Percentiles rank a stretch among this genome's conserved stretches.
Conservation (phyloP, 2,113 vertebrate genomes). For the Echinops telfairi region DNA sequence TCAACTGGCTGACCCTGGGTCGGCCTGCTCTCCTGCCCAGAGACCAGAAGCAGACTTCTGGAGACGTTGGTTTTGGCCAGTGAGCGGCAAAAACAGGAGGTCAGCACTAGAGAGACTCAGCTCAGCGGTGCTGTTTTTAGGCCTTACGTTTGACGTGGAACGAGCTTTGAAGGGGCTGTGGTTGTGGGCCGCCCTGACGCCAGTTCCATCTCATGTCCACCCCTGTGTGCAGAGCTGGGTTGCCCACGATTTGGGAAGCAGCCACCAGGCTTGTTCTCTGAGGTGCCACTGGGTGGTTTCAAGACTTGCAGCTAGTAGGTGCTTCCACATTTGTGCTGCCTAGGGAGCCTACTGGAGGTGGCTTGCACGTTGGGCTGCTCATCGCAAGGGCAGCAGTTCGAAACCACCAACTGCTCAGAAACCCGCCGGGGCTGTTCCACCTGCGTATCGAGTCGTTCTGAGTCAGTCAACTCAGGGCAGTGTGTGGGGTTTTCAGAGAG, state of each 20-base stretch:
- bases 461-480: too few relatives aligned
- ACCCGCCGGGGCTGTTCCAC: too few relatives aligned
- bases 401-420: too few relatives aligned
- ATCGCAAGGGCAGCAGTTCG: too few relatives aligned
- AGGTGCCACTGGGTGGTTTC: not conserved
- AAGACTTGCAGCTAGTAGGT: not conserved
- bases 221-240: not conserved
- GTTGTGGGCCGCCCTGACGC: not conserved
- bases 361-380: too few relatives aligned
- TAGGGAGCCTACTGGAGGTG: not conserved
- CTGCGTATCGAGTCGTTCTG: too few relatives aligned
- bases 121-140: not conserved
- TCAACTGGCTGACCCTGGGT: not conserved
- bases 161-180: not conserved
- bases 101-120: not conserved
- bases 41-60: conserved; percentile 8
- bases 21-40: not conserved
- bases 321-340: not conserved
- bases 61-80: not conserved
- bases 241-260: not conserved
- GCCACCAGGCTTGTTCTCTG: not conserved
- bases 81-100: not conserved
- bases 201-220: not conserved
- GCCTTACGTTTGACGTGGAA: not conserved
- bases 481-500: too few relatives aligned